Base-by-base conservation (phyloP, 2,888 invertebrate species). In the Zonitis immaculata region DNA sequence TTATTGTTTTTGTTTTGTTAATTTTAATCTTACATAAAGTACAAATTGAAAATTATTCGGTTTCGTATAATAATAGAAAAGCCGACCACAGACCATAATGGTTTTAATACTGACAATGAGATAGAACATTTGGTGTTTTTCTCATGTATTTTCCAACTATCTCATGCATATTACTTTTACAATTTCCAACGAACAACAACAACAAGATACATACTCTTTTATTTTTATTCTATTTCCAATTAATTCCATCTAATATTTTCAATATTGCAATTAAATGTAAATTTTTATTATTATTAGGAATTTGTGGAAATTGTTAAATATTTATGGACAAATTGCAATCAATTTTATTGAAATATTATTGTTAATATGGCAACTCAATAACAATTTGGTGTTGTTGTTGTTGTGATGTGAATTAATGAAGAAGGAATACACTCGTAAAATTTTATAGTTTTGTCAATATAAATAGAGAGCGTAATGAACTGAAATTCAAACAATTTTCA, bases 1-100 rank as follows among this genome's bases (percentile, higher is more conserved):
- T n/a, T n/a, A n/a, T n/a, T n/a, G n/a, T n/a, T 11, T 5, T 39
- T 26, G 6, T 4, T 26, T 26, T 26, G 1, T 7, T 66, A 62
- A 65, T 69, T 69, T 69, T 71, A 72, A 72, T 71, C 70, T 69
- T 61, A 16, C 11, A 61, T 65, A 68, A 67, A 67, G 68, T 68
- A 68, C 65, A 70, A 71, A 72, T 71, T 72, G 70, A 72, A 72
- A 72, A 70, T 71, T 71, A 69, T 70, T 70, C 70, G 71, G 69
- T 70, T 71, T 22, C 68, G 68, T 71, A 39, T 68, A n/a, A n/a
- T n/a, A n/a, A n/a, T 62, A 59, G 70, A 64, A 66, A 66, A 71
- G 67, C 68, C 66, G 65, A 71, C 69, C 68, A 70, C 71, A 70
- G 71, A 73, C 68, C 70, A 63, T 70, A 71, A 72, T 67, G 67